Percentiles rank a stretch among this genome's conserved stretches.
Evolutionary conservation across 2,797 vertebrate genomes (phyloP).

Genomic region (Gambusia yucatana): DNA sequence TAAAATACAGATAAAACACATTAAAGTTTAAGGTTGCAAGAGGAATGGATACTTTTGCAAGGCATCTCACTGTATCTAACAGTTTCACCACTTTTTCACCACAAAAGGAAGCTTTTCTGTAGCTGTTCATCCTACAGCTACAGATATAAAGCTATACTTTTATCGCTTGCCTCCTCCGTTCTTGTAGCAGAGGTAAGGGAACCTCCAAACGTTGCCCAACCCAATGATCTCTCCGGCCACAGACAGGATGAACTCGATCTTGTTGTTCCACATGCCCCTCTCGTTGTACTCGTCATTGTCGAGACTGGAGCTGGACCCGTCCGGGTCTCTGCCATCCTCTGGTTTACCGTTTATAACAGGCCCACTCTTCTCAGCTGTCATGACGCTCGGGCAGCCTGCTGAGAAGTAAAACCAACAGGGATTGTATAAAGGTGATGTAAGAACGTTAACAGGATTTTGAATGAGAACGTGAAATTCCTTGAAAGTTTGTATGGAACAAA

Average conservation of each 20-base stretch:
- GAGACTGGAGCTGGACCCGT: constrained; percentile 85
- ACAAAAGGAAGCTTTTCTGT: too few relatives aligned
- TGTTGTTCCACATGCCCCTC: constrained; percentile 98
- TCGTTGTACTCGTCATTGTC: constrained; percentile 90
- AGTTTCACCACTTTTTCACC: background rate
- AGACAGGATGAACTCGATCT: constrained; percentile 96
- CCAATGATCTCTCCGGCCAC: constrained; percentile 99
- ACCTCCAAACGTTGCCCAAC: constrained; percentile 97
- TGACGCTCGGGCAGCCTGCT: constrained; percentile 86
- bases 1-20: background rate
- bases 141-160: constrained; percentile 74
- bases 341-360: constrained; percentile 95
- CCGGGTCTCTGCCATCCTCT: constrained; percentile 89
- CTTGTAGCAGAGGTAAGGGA: constrained; percentile 99
- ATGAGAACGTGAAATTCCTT: constrained; percentile 14
- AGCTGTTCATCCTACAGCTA: background rate
- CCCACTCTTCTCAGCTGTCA: constrained; percentile 97
- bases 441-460: constrained; percentile 18
- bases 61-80: background rate
- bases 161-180: constrained; percentile 95
- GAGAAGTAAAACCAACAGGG: constrained; percentile 22
- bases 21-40: background rate
- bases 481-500: constrained; percentile 29
- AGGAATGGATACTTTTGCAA: background rate
- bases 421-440: constrained; percentile 29